phyloP scores from a whole-genome alignment of 1,140 invertebrate species.

The Hyposmocoma kahamanoa region DNA sequence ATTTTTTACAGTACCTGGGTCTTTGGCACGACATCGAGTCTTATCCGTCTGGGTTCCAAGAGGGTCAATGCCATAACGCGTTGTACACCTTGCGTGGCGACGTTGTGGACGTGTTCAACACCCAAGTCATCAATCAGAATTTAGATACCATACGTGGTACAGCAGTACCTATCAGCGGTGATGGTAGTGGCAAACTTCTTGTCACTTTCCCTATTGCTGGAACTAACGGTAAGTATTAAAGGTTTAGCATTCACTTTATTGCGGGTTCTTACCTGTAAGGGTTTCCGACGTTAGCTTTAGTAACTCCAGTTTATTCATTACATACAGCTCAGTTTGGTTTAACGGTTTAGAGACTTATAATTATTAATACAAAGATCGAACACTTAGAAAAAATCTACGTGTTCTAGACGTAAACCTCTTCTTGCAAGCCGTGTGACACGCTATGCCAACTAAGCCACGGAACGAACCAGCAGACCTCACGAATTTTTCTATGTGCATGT shows the following conservation, averaged over 20 bases:
- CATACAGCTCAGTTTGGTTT: no score
- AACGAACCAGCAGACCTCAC: no score
- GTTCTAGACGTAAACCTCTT: no score
- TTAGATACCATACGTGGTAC: slow-evolving; percentile 31
- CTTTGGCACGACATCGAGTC: slow-evolving; percentile 48
- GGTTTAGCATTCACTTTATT: not conserved
- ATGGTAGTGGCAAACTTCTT: slow-evolving; percentile 15
- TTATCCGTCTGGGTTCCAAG: slow-evolving; percentile 39
- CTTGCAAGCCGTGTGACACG: no score
- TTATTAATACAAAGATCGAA: no score
- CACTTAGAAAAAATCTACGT: no score
- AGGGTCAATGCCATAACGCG: slow-evolving; percentile 41
- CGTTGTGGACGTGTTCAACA: slow-evolving; percentile 40
- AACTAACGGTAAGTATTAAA: slow-evolving; percentile 17
- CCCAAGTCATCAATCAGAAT: slow-evolving; percentile 38
- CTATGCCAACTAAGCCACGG: no score
- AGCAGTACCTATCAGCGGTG: slow-evolving; percentile 17
- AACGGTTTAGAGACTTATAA: no score
- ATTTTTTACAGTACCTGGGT: slow-evolving; percentile 45
- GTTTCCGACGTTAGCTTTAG: no score
- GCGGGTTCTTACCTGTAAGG: not conserved
- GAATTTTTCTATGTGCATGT: no score
- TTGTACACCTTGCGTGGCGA: slow-evolving; percentile 25
- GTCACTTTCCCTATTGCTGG: slow-evolving; percentile 20
- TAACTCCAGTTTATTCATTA: no score